Base-by-base conservation (phyloP, 2,888 invertebrate species). In the Pheosia tremula region DNA sequence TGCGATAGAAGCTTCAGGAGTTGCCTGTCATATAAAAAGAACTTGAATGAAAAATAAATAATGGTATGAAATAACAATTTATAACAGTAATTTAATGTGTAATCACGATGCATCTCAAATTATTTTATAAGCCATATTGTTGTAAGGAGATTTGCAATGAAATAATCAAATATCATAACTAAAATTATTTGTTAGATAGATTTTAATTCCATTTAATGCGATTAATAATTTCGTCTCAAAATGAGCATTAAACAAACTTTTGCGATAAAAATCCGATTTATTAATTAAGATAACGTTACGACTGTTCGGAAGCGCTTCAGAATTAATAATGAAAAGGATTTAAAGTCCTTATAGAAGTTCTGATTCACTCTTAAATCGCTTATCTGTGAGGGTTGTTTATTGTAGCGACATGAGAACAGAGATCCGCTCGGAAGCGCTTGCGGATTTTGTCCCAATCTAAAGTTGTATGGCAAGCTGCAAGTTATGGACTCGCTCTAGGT, bases 401-500 rank as follows among this genome's bases (percentile, higher is more conserved):
- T 66, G 57, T 50, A 69, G 62, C 62, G 55, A 63, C 41, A 54
- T 53, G 57, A 67, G 69, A 69, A 71, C 66, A 71, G 63, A 69
- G 60, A 66, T 63, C 66, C 62, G 71, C 68, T 70, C 59, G 56
- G 43, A 66, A 73, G 67, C 66, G 63, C 62, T 69, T 68, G 61
- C 74, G 63, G 59, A 63, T 62, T 66, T 76, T 77, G 75, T 74
- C 57, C 69, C 74, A 78, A 78, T 81, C 77, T 77, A 77, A 81
- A 81, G 75, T 80, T 79, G 68, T 67, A 67, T 75, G 81, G 78
- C 80, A 75, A 56, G 69, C 59, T 49, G 64, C 63, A 69, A 79
- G 74, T 78, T 78, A 78, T 75, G 66, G 70, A 64, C 60, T 57
- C 62, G 62, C 60, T 57, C 53, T 56, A 37, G 62, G 56, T 56